A percentile compares a stretch with the other conserved stretches of the same genome.
Evolutionary conservation across 1,140 invertebrate species (phyloP).

Genomic region (Eulimnadia texana): DNA sequence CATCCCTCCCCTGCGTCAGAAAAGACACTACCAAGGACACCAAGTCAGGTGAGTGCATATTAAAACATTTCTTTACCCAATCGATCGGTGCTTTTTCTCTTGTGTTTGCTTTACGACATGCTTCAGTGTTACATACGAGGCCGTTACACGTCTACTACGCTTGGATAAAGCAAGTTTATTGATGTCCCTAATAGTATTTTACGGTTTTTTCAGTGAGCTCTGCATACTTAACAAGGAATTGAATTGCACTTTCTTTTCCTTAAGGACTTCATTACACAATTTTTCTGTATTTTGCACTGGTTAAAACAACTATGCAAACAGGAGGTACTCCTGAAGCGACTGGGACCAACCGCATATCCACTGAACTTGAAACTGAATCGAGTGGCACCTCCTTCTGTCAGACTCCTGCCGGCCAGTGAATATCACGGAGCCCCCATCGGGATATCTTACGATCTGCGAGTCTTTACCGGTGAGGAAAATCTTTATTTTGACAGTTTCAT

Average conservation of each 20-base stretch:
- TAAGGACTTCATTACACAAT: too few species aligned
- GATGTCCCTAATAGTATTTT: too few species aligned
- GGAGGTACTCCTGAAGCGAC: constrained; percentile 61
- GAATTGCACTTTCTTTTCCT: too few species aligned
- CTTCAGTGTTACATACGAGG: too few species aligned
- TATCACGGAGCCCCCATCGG: constrained; percentile 80
- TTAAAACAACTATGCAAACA: too few species aligned
- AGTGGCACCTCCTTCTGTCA: constrained; percentile 70
- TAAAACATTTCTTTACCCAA: not conserved
- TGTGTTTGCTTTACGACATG: too few species aligned
- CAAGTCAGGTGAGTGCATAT: not conserved
- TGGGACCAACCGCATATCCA: constrained; percentile 60
- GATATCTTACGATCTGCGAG: constrained; percentile 66
- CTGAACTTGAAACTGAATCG: constrained; percentile 63
- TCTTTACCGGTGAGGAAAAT: constrained; percentile 48
- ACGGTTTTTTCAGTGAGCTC: too few species aligned
- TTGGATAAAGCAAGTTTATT: too few species aligned
- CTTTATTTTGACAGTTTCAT: not conserved
- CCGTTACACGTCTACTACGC: too few species aligned
- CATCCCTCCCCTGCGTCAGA: constrained; percentile 45
- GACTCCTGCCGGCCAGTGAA: constrained; percentile 74
- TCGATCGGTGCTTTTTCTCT: too few species aligned
- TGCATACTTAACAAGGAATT: too few species aligned
- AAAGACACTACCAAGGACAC: constrained; percentile 19
- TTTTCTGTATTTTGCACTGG: too few species aligned